phyloP scores from a whole-genome alignment of 2,113 vertebrate species.

The Brachypodius melanocephalos region DNA sequence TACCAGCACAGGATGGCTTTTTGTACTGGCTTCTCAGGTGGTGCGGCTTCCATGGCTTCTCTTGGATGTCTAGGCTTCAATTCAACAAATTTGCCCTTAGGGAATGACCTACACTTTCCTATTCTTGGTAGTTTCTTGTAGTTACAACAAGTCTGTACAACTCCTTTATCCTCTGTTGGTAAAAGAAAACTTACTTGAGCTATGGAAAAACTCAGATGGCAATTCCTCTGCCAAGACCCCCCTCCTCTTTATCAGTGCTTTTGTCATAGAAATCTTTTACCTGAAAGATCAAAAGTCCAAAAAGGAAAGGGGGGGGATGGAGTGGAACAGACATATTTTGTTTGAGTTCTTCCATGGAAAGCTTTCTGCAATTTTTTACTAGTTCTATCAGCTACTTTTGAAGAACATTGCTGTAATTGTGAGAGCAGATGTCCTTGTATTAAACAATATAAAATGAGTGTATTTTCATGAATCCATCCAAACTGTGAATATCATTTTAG shows the following conservation, averaged over 20 bases:
- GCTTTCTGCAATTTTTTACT: not conserved
- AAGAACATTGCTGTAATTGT: not conserved
- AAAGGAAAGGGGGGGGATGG: not conserved
- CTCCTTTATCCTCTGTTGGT: not conserved
- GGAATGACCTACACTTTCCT: constrained; percentile 25
- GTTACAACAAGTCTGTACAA: constrained; percentile 10
- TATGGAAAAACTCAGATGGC: not conserved
- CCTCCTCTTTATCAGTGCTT: not conserved
- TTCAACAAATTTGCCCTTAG: constrained; percentile 30
- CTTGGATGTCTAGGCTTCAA: constrained; percentile 48
- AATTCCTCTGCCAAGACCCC: not conserved
- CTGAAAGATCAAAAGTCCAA: not conserved
- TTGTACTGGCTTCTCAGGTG: constrained; percentile 39
- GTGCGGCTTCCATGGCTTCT: not conserved
- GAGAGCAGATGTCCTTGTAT: not conserved
- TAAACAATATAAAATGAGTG: not conserved
- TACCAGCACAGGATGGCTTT: constrained; percentile 26
- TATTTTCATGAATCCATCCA: not conserved
- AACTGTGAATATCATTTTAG: not conserved
- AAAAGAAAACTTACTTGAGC: constrained; percentile 25
- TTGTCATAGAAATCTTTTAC: not conserved
- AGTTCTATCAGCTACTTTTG: not conserved
- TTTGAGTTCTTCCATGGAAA: not conserved
- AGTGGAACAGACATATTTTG: not conserved
- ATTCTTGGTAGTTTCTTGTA: constrained; percentile 40